Percentiles rank a stretch among this genome's conserved stretches.
These are phyloP conservation scores for Folsomia candida DNA, from an alignment of 2,888 invertebrate species.

Conservation along the genomic window DNA sequence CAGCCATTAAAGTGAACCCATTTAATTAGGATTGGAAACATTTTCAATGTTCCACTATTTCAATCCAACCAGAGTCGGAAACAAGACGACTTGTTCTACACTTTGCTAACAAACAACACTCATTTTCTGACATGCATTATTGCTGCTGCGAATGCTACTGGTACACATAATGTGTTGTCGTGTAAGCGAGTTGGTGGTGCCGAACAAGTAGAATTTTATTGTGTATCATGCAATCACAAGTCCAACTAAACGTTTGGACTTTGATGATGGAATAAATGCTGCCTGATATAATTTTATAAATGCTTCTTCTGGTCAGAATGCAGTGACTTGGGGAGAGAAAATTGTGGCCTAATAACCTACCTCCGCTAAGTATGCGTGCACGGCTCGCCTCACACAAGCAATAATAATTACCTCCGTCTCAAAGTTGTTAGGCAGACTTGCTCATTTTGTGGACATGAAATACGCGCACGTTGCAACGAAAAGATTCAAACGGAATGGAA, in stretches of 20 bases:
- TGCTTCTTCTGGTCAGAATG: neutral
- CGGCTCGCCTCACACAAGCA: neutral
- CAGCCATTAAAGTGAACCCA: slow-evolving; percentile 15
- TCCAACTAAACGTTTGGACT: neutral
- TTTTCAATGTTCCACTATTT: neutral
- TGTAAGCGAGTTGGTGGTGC: neutral
- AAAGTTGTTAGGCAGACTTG: no score
- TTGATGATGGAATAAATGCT: neutral
- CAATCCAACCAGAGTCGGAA: slow-evolving; percentile 9
- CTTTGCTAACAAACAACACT: slow-evolving; percentile 2
- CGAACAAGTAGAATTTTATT: neutral
- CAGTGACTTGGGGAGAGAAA: neutral
- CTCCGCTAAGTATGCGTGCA: no score
- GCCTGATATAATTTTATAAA: neutral
- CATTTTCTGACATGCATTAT: neutral
- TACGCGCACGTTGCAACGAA: no score
- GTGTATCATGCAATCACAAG: neutral
- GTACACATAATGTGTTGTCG: neutral
- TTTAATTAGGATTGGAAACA: slow-evolving; percentile 11
- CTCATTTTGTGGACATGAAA: no score
- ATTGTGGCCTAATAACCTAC: neutral
- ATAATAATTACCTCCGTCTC: neutral
- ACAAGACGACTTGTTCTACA: slow-evolving; percentile 11
- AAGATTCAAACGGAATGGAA: no score
- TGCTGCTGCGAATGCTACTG: no score